Evolutionary conservation across 2,113 vertebrate genomes (phyloP), one percentile per base, ranked within the genome.

Genomic region (Lepidothrix coronata): DNA sequence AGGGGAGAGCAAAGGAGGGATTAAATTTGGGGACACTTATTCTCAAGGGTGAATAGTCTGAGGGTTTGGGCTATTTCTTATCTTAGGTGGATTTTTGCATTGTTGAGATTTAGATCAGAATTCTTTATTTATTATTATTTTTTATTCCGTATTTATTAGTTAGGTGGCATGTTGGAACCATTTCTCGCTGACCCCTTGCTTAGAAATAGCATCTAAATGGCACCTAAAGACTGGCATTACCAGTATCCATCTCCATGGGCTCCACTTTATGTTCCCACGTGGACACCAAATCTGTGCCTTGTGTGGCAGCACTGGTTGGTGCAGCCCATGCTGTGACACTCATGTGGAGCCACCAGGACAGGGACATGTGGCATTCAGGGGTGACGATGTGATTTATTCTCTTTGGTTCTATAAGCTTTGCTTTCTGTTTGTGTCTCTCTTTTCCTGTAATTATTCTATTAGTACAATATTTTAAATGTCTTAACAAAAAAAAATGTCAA

Each of bases 381-480:
- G 4, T 3, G 1, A 3, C 15, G 30, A 4, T 2, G 4, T 0
- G 7, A 28, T 12, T 25, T n/a, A 14, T 22, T 61, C 65, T 37
- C 67, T n/a, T 13, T 9, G n/a, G 12, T 9, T 84, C 49, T 31
- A 70, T 48, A 23, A 49, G 63, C 81, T 79, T 61, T 35, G 62
- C 37, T 82, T 70, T 41, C 72, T 75, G 30, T 25, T 89, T 82
- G 41, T 44, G 8, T 31, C 49, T 54, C 52, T n/a, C 58, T 21
- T 35, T 59, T 66, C 35, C 66, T 90, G 74, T 23, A 46, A 55
- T 78, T 89, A 49, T 70, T 93, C 82, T 21, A 21, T 66, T 62
- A 58, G 52, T 14, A 12, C 52, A 84, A 19, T 22, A 70, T 70
- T 81, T 88, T 19, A 73, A 83, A 86, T 65, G 62, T 41, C 76